A percentile compares a stretch with the other conserved stretches of the same genome.
phyloP scores from a whole-genome alignment of 53 echinoderm and acorn worm genomes.

The Henricia sp. region DNA sequence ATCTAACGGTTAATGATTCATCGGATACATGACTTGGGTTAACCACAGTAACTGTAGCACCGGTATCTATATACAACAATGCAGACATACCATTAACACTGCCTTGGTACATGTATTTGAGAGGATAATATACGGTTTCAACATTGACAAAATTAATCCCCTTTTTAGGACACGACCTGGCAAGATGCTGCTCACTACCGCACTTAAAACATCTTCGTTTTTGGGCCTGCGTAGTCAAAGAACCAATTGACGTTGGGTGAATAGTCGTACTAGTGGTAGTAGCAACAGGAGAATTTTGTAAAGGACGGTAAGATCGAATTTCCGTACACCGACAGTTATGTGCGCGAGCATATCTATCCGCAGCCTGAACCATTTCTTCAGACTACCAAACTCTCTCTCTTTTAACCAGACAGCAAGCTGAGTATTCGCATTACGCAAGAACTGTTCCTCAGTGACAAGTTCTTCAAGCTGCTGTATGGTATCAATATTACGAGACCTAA shows the following conservation, averaged over 20 bases:
- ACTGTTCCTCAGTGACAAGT: not conserved
- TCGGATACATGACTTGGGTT: not conserved
- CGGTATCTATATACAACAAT: not conserved
- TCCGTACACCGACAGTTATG: not conserved
- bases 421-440: not conserved
- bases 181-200: not conserved
- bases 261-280: not conserved
- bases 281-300: not conserved
- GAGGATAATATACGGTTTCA: not conserved
- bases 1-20: not conserved
- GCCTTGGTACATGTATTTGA: not conserved
- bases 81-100: not conserved
- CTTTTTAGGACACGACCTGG: not conserved
- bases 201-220: not conserved
- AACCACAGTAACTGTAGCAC: not conserved
- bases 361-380: not conserved
- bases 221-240: not conserved
- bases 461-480: not conserved
- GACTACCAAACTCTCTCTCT: not conserved
- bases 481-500: not conserved
- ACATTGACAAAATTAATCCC: not conserved
- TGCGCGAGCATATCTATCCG: not conserved
- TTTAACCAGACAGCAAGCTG: not conserved
- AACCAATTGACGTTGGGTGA: not conserved
- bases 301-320: not conserved